Percentiles rank a stretch among this genome's conserved stretches.
Conservation (phyloP, 1,140 invertebrate genomes). For the Macrostomum lignano region DNA sequence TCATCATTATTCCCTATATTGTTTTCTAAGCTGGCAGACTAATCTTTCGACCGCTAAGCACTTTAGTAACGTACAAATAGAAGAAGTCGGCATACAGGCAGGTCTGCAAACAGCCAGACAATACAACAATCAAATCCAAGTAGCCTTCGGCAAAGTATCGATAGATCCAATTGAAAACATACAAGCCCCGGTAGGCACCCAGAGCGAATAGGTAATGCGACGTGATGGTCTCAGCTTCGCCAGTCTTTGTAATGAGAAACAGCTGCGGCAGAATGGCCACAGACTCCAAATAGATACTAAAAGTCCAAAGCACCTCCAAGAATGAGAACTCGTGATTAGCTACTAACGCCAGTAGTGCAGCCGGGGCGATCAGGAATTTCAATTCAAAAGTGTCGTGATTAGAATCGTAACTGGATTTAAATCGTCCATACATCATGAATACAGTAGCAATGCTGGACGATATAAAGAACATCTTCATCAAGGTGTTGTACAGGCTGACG, state of each 20-base stretch:
- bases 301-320: slow-evolving; percentile 97
- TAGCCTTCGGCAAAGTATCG: slow-evolving; percentile 58
- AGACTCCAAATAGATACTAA: slow-evolving; percentile 94
- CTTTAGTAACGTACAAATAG: slow-evolving; percentile 97
- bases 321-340: slow-evolving; percentile 78
- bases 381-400: slow-evolving; percentile 93
- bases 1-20: too few relatives aligned
- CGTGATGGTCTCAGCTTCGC: slow-evolving; percentile 95
- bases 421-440: slow-evolving; percentile 84
- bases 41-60: not conserved
- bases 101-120: slow-evolving; percentile 65
- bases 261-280: slow-evolving; percentile 92
- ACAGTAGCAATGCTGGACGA: slow-evolving; percentile 58
- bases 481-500: slow-evolving; percentile 74
- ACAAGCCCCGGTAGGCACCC: slow-evolving; percentile 73
- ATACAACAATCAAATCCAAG: slow-evolving; percentile 78
- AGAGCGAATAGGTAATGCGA: slow-evolving; percentile 95
- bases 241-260: slow-evolving; percentile 91
- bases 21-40: not conserved
- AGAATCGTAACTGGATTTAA: slow-evolving; percentile 68
- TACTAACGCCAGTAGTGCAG: slow-evolving; percentile 50
- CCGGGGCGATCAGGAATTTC: slow-evolving; percentile 70
- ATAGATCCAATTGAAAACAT: slow-evolving; percentile 94
- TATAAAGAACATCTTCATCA: slow-evolving; percentile 88
- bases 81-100: slow-evolving; percentile 98